These are phyloP conservation scores for Toxotes chatareus DNA, from an alignment of 2,113 vertebrate genomes.

Conservation along the genomic window DNA sequence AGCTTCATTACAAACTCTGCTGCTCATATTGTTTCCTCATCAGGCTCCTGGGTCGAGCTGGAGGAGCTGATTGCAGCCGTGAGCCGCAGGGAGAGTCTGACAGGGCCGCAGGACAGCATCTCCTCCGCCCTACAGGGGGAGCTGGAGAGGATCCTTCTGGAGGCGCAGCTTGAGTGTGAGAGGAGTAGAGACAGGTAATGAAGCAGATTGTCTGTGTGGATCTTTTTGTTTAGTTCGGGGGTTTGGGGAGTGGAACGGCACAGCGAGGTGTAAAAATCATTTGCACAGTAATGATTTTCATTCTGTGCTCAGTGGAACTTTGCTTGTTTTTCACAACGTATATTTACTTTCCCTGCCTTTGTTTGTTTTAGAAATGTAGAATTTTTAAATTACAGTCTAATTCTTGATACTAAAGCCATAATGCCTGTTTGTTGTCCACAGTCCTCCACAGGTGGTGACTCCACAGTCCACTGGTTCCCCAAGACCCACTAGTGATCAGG, in stretches of 20 bases:
- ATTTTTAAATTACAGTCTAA: not conserved
- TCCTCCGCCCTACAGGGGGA: conserved; percentile 83
- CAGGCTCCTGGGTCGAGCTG: conserved; percentile 84
- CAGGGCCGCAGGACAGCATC: conserved; percentile 71
- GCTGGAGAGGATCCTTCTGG: conserved; percentile 84
- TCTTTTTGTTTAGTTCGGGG: conserved; percentile 22
- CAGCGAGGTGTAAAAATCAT: conserved; percentile 37
- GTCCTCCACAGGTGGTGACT: conserved; percentile 73
- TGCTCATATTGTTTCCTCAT: conserved; percentile 16
- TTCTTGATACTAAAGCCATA: not conserved
- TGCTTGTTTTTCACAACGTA: conserved; percentile 27
- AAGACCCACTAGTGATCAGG: conserved; percentile 73
- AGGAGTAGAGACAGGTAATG: conserved; percentile 79
- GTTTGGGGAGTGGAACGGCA: conserved; percentile 14
- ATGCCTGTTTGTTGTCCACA: conserved; percentile 46
- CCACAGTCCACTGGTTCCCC: conserved; percentile 72
- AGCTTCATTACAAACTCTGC: conserved; percentile 17
- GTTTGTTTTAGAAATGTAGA: conserved; percentile 23
- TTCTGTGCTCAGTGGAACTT: conserved; percentile 29
- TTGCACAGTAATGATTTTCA: conserved; percentile 52
- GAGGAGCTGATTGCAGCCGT: conserved; percentile 78
- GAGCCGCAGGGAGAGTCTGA: conserved; percentile 74
- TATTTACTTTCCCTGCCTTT: conserved; percentile 16
- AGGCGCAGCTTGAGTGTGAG: conserved; percentile 84
- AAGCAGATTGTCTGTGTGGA: conserved; percentile 10